A percentile compares a stretch with the other conserved stretches of the same genome.
Conservation (phyloP, 1,140 invertebrate genomes). For the Pseudomyrmex sp. region DNA sequence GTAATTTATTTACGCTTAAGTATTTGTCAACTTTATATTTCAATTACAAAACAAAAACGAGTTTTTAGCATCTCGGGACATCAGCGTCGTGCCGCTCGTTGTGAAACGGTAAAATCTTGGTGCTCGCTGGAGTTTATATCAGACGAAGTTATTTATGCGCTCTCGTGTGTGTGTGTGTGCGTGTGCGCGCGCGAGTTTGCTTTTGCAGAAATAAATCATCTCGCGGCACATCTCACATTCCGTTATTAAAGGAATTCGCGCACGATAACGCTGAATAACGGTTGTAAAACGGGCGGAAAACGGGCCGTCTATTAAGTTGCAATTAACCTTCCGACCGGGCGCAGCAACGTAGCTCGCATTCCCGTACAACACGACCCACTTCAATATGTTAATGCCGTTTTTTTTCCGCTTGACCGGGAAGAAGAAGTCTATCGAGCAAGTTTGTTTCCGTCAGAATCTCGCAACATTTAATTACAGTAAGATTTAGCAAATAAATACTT, state of each 20-base stretch:
- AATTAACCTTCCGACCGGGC: constrained; percentile 36
- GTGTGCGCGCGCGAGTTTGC: background rate
- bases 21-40: constrained; percentile 30
- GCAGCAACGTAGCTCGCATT: background rate
- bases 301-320: constrained; percentile 41
- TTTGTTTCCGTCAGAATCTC: background rate
- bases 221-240: constrained; percentile 14
- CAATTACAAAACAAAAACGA: constrained; percentile 9
- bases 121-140: constrained; percentile 4
- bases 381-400: constrained; percentile 52
- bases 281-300: constrained; percentile 23
- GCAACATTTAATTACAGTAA: background rate
- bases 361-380: constrained; percentile 20
- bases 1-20: background rate
- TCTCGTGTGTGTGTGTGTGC: background rate
- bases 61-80: background rate
- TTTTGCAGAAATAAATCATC: constrained; percentile 37
- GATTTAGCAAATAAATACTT: background rate
- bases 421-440: background rate
- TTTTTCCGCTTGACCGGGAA: constrained; percentile 7
- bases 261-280: constrained; percentile 32
- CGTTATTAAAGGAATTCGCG: constrained; percentile 23
- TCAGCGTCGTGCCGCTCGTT: background rate
- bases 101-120: constrained; percentile 3
- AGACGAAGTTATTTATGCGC: constrained; percentile 21